Evolutionary conservation across 2,888 invertebrate genomes (phyloP).

Genomic region (Cheilosia vulpina): DNA sequence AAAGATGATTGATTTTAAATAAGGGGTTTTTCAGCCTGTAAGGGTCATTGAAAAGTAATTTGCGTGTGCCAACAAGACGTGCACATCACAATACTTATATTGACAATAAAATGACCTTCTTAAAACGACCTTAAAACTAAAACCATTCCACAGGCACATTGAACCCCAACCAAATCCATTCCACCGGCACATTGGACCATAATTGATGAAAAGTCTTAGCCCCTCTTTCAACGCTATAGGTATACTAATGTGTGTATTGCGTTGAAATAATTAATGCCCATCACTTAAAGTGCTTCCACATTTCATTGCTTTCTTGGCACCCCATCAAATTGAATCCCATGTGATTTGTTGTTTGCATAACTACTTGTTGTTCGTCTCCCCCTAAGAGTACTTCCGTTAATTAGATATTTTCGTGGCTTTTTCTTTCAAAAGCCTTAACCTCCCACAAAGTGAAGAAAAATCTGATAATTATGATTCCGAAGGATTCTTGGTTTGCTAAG

Average conservation of each 20-base stretch:
- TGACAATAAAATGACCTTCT: no score
- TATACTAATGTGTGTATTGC: neutral
- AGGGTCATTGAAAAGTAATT: no score
- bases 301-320: slow-evolving; percentile 1
- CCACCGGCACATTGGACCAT: neutral
- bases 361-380: slow-evolving; percentile 5
- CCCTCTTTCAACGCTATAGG: neutral
- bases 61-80: no score
- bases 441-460: slow-evolving; percentile 34
- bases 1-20: no score
- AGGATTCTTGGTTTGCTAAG: slow-evolving; percentile 31
- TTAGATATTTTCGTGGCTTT: slow-evolving; percentile 40
- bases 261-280: neutral
- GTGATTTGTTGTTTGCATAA: slow-evolving; percentile 30
- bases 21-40: no score
- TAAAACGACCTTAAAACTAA: no score
- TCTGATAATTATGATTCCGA: slow-evolving; percentile 54
- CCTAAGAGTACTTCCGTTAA: slow-evolving; percentile 47
- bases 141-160: neutral
- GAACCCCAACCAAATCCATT: no score
- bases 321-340: slow-evolving; percentile 3
- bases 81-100: no score
- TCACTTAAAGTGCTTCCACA: neutral
- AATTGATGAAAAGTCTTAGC: neutral
- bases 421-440: slow-evolving; percentile 22